These are phyloP conservation scores for Nothobranchius furzeri DNA, from an alignment of 2,113 vertebrate species.

Conservation along the genomic window DNA sequence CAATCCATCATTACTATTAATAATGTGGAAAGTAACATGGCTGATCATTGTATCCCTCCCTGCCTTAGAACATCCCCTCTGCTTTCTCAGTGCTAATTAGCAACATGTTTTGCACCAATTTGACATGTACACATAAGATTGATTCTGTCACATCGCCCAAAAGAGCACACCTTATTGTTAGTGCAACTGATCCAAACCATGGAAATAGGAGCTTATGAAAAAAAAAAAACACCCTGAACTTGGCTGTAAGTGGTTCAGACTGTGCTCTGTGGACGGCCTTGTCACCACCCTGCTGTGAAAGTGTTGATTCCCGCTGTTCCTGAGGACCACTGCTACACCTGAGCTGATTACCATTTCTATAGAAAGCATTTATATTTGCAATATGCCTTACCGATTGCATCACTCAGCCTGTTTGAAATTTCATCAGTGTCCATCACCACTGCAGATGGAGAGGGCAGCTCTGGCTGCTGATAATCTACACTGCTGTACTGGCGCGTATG, in stretches of 20 bases:
- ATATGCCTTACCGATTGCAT: slow-evolving; percentile 17
- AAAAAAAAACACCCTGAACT: neutral
- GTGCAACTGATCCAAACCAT: neutral
- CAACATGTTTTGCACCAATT: neutral
- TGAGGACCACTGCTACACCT: slow-evolving; percentile 8
- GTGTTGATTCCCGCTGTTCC: slow-evolving; percentile 8
- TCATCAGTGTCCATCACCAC: slow-evolving; percentile 2
- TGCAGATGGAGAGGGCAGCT: slow-evolving; percentile 1
- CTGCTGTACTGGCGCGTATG: neutral
- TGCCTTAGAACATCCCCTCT: too few species aligned
- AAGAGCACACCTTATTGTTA: neutral
- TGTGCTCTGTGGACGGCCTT: slow-evolving; percentile 2
- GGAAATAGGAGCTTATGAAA: neutral
- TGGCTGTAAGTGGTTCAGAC: slow-evolving; percentile 9
- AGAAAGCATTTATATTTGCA: slow-evolving; percentile 8
- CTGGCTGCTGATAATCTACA: neutral
- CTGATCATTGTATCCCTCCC: too few species aligned
- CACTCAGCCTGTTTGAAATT: slow-evolving; percentile 10
- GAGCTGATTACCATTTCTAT: slow-evolving; percentile 10
- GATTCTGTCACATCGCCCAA: neutral
- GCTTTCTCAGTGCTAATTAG: too few species aligned
- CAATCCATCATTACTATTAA: too few species aligned
- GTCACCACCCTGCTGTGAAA: slow-evolving; percentile 15
- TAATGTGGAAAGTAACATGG: too few species aligned
- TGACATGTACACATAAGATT: neutral